Percentiles rank a stretch among this genome's conserved stretches.
Conservation (phyloP, 2,888 invertebrate species). For the Dysmachus trigonus region DNA sequence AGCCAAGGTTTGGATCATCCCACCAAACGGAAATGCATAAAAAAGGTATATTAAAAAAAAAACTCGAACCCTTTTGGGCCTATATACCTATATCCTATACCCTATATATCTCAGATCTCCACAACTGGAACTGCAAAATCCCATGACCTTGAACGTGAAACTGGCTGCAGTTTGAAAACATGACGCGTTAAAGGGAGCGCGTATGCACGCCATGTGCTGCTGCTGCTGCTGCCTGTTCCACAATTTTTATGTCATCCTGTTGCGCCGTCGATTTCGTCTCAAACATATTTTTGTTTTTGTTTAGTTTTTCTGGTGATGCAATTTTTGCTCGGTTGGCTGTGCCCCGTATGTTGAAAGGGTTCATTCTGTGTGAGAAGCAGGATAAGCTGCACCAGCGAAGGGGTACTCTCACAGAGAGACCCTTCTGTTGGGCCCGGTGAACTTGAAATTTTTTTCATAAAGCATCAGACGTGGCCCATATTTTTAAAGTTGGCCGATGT, state of each 20-base stretch:
- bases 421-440: conserved; percentile 13
- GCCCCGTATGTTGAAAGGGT: neutral
- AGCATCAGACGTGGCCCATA: conserved; percentile 29
- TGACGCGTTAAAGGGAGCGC: neutral
- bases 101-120: neutral
- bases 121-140: conserved; percentile 32
- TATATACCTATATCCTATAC: too few relatives aligned
- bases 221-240: neutral
- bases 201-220: neutral
- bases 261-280: neutral
- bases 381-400: neutral
- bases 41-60: neutral
- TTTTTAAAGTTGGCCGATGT: conserved; percentile 12
- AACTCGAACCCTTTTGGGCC: neutral
- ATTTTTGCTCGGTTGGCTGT: neutral
- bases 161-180: conserved; percentile 1
- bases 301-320: neutral
- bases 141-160: conserved; percentile 40
- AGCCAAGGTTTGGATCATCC: neutral
- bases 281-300: neutral
- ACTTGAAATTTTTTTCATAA: conserved; percentile 25
- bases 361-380: neutral
- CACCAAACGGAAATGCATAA: neutral
- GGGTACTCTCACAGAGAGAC: neutral
- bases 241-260: conserved; percentile 14